Evolutionary conservation across 2,797 vertebrate species (phyloP), one percentile per base, ranked within the genome.

Genomic region (Phalanger gymnotis): DNA sequence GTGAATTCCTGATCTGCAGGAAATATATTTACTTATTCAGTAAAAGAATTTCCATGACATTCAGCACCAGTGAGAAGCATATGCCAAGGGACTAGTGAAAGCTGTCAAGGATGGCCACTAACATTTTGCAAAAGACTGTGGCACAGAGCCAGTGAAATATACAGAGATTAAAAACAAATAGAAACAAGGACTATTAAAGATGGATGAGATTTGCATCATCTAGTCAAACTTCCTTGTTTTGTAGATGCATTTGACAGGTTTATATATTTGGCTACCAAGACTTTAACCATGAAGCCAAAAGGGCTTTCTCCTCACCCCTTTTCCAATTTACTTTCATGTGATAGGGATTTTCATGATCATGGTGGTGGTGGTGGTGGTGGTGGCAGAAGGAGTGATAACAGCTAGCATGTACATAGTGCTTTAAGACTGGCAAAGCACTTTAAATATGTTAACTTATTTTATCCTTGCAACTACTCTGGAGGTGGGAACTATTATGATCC

Each of bases 261-360:
- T 58, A n/a, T 30, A 14, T 96, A 53, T 81, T 56, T 47, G 55
- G 12, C 94, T 95, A 95, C n/a, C 52, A 93, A 52, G 90, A n/a
- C 14, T 94, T 96, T 94, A 54, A 66, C 31, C 93, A 55, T 94
- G 93, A 91, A 93, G 51, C 25, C 55, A 91, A 95, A 95, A 90
- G 40, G 22, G 31, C 16, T 92, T 66, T 94, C 90, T 92, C 31
- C 31, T 89, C 25, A 61, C 73, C 28, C 31, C 47, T 14, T 95
- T 95, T 94, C 93, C 93, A 91, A 90, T 40, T 56, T 95, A 47
- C 91, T 96, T 93, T 56, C 53, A 89, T 40, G 57, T 81, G 53
- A 94, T 28, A 92, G 66, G 66, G 40, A 81, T 81, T 81, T 40
- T 81, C n/a, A 47, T 47, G 19, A 81, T 47, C 7, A 19, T 47